Evolutionary conservation across 64 coral and sea anemone genomes (phyloP).

Genomic region (Stichodactyla helianthus): DNA sequence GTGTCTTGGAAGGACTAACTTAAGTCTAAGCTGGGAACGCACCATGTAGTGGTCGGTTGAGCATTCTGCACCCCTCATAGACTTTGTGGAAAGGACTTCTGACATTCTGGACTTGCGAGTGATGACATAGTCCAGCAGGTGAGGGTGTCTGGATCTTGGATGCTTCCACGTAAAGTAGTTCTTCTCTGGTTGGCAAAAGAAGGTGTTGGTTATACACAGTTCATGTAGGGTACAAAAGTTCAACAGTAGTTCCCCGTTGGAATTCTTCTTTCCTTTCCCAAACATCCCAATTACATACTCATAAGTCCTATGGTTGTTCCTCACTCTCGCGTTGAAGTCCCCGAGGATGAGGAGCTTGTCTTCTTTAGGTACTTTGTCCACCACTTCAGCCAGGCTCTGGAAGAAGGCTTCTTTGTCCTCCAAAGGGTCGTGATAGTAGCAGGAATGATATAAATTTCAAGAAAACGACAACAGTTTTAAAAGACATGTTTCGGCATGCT

Average conservation of each 20-base stretch:
- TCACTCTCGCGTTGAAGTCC: conserved; percentile 36
- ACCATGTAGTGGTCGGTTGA: conserved; percentile 28
- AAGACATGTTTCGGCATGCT: too few relatives aligned
- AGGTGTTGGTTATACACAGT: conserved; percentile 20
- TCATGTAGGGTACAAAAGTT: conserved; percentile 19
- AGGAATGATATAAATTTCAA: too few relatives aligned
- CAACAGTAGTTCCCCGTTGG: conserved; percentile 30
- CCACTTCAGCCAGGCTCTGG: not conserved
- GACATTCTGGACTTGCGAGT: conserved; percentile 16
- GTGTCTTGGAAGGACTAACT: not conserved
- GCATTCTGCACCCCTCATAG: conserved; percentile 27
- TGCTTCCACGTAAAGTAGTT: conserved; percentile 31
- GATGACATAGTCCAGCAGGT: conserved; percentile 26
- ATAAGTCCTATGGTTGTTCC: conserved; percentile 4
- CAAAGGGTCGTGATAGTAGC: too few relatives aligned
- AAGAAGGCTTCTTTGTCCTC: not conserved
- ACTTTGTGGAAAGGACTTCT: conserved; percentile 27
- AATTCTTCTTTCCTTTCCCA: conserved; percentile 21
- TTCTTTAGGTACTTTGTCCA: not conserved
- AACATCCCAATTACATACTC: not conserved
- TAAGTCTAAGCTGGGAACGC: conserved; percentile 14
- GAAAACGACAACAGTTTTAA: too few relatives aligned
- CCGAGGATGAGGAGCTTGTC: conserved; percentile 35
- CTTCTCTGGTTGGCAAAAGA: conserved; percentile 26
- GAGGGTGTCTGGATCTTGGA: conserved; percentile 14